Evolutionary conservation across 2,797 vertebrate genomes (phyloP).

Genomic region (Notolepis coatsorum): DNA sequence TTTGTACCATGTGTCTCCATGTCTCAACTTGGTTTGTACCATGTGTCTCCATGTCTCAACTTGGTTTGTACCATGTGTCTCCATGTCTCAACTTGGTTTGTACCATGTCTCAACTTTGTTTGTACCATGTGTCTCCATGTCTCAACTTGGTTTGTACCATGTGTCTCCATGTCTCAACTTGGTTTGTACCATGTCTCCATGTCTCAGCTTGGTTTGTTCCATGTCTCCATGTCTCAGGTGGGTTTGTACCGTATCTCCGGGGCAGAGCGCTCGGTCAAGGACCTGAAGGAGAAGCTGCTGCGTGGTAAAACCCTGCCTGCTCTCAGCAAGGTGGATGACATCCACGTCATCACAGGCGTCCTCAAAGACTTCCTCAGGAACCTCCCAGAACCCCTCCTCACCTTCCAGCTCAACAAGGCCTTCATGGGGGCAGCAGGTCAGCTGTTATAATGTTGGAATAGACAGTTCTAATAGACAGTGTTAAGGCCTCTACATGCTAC

Average conservation of each 20-base stretch:
- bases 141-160: no score
- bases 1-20: no score
- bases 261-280: conserved; percentile 88
- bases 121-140: no score
- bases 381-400: conserved; percentile 92
- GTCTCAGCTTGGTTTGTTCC: no score
- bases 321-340: conserved; percentile 91
- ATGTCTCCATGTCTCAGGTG: conserved; percentile 69
- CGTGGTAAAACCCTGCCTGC: conserved; percentile 85
- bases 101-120: no score
- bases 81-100: no score
- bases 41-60: no score
- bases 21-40: no score
- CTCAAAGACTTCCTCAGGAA: conserved; percentile 94
- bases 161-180: no score
- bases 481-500: no score
- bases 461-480: not conserved
- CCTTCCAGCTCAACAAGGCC: conserved; percentile 87
- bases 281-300: conserved; percentile 92
- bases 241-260: conserved; percentile 92
- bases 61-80: no score
- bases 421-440: conserved; percentile 93
- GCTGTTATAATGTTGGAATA: conserved; percentile 14
- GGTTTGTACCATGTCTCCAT: no score
- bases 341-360: conserved; percentile 89